Conservation (phyloP, 2,888 invertebrate genomes). For the Fabriciana adippe region DNA sequence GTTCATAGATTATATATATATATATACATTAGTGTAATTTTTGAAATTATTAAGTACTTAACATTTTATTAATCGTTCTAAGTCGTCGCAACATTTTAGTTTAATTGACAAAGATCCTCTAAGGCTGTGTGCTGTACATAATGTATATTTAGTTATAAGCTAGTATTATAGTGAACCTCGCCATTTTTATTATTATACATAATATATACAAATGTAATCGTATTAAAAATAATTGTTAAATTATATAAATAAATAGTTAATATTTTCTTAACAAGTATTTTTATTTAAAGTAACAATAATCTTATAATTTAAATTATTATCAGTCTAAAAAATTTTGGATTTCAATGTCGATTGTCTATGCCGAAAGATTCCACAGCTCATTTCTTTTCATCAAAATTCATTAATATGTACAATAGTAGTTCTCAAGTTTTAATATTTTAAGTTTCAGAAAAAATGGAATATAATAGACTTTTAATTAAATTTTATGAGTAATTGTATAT, state of each 20-base stretch:
- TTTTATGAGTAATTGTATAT: too few relatives aligned
- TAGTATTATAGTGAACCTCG: constrained; percentile 28
- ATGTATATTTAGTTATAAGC: constrained; percentile 57
- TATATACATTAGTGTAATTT: constrained; percentile 19
- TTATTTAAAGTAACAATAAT: too few relatives aligned
- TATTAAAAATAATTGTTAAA: neutral
- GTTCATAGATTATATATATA: neutral
- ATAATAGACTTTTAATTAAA: too few relatives aligned
- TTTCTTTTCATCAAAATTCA: too few relatives aligned
- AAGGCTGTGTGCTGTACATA: constrained; percentile 76
- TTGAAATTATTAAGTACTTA: constrained; percentile 38
- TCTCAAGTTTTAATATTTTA: too few relatives aligned
- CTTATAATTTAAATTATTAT: too few relatives aligned
- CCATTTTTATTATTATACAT: constrained; percentile 8
- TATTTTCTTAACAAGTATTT: too few relatives aligned
- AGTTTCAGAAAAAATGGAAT: too few relatives aligned
- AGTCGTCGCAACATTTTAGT: constrained; percentile 43
- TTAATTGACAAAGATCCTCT: constrained; percentile 64
- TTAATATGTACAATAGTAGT: too few relatives aligned
- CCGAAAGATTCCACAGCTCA: too few relatives aligned
- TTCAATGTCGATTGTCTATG: too few relatives aligned
- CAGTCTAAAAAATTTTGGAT: too few relatives aligned
- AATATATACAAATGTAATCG: neutral
- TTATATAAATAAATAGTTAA: constrained; percentile 1
- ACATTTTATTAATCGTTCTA: constrained; percentile 32